Base-by-base conservation (phyloP, 2,797 vertebrate species). In the Sparidentex hasta region DNA sequence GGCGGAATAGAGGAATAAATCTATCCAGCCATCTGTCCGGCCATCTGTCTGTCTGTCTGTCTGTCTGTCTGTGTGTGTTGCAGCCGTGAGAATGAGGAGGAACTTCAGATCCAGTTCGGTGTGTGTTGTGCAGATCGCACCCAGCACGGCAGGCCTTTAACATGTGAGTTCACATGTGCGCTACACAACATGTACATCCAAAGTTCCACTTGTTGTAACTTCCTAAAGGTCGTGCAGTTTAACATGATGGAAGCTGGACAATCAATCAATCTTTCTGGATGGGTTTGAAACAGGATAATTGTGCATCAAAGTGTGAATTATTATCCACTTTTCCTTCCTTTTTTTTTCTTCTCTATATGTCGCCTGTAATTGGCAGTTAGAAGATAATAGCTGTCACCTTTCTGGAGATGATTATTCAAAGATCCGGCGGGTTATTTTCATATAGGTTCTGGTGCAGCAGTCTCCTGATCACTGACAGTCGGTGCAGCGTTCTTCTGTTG, bases 331-430 rank as follows among this genome's bases (percentile, higher is more conserved):
- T 29, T 13, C 33, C 50, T 20, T 41, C 56, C n/a, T n/a, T n/a
- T n/a, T n/a, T n/a, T n/a, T 29, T 13, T 27, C 50, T 20, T 41
- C 56, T 71, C 51, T 33, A 33, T 33, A 17, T 25, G 50, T 62
- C 33, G 25, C 27, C 44, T 81, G 68, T 71, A 50, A 76, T 7
- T 75, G 69, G 50, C 58, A 63, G 48, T 62, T 41, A 56, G 71
- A 69, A 61, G 59, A 82, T 57, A n/a, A 54, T 11, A 2, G 47
- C 17, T 86, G 70, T 66, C 79, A 72, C 56, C 68, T 47, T 4
- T 78, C 50, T 70, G 27, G 71, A 61, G 74, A 61, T 65, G 66
- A 80, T 85, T 75, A 57, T 73, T 62, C 50, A 55, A 57, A 50
- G 52, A 65, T 67, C 47, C 46, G 46, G 41, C 51, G 13, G 63